These are phyloP conservation scores for Cantharis rufa DNA, from an alignment of 2,888 invertebrate species.

Conservation along the genomic window DNA sequence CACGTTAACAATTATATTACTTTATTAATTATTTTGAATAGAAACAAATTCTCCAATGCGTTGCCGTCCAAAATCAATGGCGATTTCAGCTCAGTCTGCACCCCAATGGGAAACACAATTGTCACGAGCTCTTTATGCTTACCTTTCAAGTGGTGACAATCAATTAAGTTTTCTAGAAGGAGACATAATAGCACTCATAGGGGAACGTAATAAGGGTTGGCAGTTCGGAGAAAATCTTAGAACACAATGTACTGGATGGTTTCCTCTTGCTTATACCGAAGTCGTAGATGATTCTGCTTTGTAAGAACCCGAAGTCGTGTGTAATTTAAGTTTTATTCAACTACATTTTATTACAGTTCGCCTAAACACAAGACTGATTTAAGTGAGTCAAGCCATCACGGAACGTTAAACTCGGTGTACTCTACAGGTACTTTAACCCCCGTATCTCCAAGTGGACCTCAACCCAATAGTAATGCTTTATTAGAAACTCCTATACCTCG, in stretches of 20 bases:
- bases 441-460: slow-evolving; percentile 56
- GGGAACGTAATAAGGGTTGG: slow-evolving; percentile 93
- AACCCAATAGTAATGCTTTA: slow-evolving; percentile 54
- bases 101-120: slow-evolving; percentile 74
- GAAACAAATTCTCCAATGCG: slow-evolving; percentile 50
- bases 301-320: slow-evolving; percentile 53
- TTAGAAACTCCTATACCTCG: slow-evolving; percentile 64
- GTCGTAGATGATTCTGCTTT: slow-evolving; percentile 68
- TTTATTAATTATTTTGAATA: slow-evolving; percentile 6
- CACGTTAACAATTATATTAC: not conserved
- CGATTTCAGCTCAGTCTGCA: slow-evolving; percentile 58
- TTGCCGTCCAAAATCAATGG: slow-evolving; percentile 67
- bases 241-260: slow-evolving; percentile 93
- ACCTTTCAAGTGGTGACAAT: slow-evolving; percentile 86
- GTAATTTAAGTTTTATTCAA: not conserved
- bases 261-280: slow-evolving; percentile 93
- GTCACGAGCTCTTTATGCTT: slow-evolving; percentile 86
- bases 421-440: slow-evolving; percentile 53
- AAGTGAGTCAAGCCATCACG: slow-evolving; percentile 53
- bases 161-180: slow-evolving; percentile 91
- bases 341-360: slow-evolving; percentile 20
- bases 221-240: slow-evolving; percentile 94
- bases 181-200: slow-evolving; percentile 84
- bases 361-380: slow-evolving; percentile 33
- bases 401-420: slow-evolving; percentile 46